phyloP scores from a whole-genome alignment of 2,888 invertebrate genomes.

The Subacronicta megacephala region DNA sequence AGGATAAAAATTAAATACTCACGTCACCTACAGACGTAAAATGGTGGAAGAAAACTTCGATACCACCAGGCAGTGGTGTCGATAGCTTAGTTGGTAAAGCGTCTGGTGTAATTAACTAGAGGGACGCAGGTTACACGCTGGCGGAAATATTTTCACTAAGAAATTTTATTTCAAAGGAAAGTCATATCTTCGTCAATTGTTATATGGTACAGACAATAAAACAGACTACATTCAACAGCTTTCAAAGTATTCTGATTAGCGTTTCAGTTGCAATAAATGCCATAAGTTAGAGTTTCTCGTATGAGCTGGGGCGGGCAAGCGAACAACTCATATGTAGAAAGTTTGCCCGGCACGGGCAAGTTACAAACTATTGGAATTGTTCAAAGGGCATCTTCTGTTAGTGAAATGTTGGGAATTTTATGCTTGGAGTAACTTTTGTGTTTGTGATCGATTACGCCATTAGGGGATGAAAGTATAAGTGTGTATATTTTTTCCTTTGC shows the following conservation, averaged over 20 bases:
- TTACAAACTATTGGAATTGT: constrained; percentile 17
- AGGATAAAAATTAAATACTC: too few relatives aligned
- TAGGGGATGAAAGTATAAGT: not conserved
- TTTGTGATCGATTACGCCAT: not conserved
- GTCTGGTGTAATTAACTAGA: too few relatives aligned
- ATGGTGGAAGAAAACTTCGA: too few relatives aligned
- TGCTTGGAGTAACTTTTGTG: not conserved
- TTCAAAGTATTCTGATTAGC: constrained; percentile 9
- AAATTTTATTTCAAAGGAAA: too few relatives aligned
- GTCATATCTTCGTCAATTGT: too few relatives aligned
- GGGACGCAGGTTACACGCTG: too few relatives aligned
- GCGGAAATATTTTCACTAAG: too few relatives aligned
- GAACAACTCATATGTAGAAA: constrained; percentile 18
- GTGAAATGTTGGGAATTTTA: not conserved
- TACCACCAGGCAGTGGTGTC: too few relatives aligned
- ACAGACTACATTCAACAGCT: not conserved
- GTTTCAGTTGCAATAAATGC: constrained; percentile 13
- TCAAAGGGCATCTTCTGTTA: constrained; percentile 11
- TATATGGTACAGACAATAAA: too few relatives aligned
- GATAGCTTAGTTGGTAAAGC: too few relatives aligned
- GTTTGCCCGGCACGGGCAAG: constrained; percentile 11
- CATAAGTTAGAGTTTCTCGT: constrained; percentile 9
- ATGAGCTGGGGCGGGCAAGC: constrained; percentile 7
- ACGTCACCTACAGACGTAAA: too few relatives aligned
- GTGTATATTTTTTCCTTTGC: too few relatives aligned